These are phyloP conservation scores for Neotoma lepida DNA, from an alignment of 2,113 vertebrate genomes.

Conservation along the genomic window DNA sequence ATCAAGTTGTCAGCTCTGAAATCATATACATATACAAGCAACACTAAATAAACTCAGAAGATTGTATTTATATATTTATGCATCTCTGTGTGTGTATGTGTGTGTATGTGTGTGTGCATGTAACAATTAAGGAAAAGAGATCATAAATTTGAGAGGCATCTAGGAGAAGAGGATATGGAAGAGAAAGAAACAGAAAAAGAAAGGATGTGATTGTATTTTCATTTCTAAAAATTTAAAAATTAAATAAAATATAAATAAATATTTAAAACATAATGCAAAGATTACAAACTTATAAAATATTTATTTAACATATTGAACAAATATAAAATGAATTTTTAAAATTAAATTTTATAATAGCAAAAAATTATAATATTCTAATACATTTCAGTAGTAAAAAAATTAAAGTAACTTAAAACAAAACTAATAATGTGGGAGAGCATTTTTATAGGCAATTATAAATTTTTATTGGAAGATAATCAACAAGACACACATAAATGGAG, in stretches of 20 bases:
- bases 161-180: not conserved
- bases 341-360: not conserved
- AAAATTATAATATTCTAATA: not conserved
- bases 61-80: not conserved
- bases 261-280: not conserved
- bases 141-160: not conserved
- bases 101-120: not conserved
- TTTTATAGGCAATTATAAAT: not conserved
- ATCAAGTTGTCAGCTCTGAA: not conserved
- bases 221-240: not conserved
- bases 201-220: not conserved
- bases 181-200: not conserved
- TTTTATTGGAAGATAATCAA: not conserved
- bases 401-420: not conserved
- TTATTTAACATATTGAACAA: not conserved
- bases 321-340: not conserved
- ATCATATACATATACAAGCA: not conserved
- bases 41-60: not conserved
- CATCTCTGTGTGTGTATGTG: too few species aligned
- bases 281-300: not conserved
- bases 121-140: not conserved
- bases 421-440: not conserved
- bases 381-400: slow-evolving; percentile 1
- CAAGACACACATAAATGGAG: not conserved
- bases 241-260: not conserved